Conservation (phyloP, 2,888 invertebrate species). For the Drosophila algonquin region DNA sequence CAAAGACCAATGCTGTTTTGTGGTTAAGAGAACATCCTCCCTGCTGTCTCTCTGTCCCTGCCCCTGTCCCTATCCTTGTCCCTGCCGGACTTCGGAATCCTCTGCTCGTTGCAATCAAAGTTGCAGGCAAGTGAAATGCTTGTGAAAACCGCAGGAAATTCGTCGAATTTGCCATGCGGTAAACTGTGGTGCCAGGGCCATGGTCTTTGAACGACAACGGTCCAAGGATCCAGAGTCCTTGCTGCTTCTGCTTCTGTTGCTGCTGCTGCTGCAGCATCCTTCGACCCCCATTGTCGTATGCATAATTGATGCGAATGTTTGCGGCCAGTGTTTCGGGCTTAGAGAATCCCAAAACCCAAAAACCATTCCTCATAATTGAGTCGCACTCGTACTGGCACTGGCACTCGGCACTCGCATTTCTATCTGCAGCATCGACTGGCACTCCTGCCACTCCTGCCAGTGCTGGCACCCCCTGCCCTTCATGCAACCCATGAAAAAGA, state of each 20-base stretch:
- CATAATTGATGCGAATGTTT: conserved; percentile 81
- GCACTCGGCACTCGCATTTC: conserved; percentile 11
- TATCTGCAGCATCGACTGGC: conserved; percentile 10
- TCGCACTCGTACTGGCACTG: conserved; percentile 51
- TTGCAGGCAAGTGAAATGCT: conserved; percentile 68
- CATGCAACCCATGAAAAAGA: conserved; percentile 13
- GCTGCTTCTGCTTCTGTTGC: neutral
- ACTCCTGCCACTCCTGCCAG: neutral
- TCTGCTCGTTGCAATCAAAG: conserved; percentile 56
- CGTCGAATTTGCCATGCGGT: conserved; percentile 80
- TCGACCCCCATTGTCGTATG: conserved; percentile 70
- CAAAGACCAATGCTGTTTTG: conserved; percentile 77
- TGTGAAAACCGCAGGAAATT: conserved; percentile 75
- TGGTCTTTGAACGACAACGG: conserved; percentile 40
- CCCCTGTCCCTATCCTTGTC: neutral
- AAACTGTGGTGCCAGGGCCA: conserved; percentile 56
- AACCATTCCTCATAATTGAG: conserved; percentile 74
- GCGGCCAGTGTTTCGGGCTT: conserved; percentile 62
- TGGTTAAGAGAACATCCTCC: conserved; percentile 46
- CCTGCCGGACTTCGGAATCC: neutral
- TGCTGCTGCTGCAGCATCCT: conserved; percentile 25
- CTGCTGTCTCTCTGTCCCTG: neutral
- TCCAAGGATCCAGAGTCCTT: neutral
- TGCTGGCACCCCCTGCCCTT: neutral
- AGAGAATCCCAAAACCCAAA: conserved; percentile 46